Conservation (phyloP, 2,888 invertebrate genomes). For the Rhamnusium bicolor region DNA sequence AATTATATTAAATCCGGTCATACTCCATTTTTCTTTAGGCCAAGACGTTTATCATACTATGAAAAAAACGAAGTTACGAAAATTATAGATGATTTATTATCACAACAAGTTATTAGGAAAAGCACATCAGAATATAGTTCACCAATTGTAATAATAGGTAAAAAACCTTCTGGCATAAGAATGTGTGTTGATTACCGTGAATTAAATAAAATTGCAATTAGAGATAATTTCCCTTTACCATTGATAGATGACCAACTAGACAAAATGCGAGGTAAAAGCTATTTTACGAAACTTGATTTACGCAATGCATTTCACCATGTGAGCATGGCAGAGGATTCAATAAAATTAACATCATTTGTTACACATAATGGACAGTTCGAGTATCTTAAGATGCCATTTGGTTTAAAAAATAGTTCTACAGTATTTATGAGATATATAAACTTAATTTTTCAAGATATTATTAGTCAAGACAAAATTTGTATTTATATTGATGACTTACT, state of each 20-base stretch:
- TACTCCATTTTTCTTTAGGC: conserved; percentile 34
- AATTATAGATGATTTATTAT: conserved; percentile 39
- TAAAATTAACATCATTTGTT: conserved; percentile 58
- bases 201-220: conserved; percentile 54
- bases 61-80: conserved; percentile 39
- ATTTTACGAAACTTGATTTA: conserved; percentile 3
- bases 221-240: conserved; percentile 10
- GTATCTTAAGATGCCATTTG: conserved; percentile 58
- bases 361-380: conserved; percentile 58
- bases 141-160: conserved; percentile 30
- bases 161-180: conserved; percentile 34
- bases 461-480: background rate
- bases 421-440: conserved; percentile 43
- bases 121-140: conserved; percentile 35
- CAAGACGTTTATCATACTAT: conserved; percentile 34
- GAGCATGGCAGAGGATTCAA: background rate
- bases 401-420: conserved; percentile 52
- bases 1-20: conserved; percentile 14
- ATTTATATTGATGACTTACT: conserved; percentile 23
- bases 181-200: conserved; percentile 53
- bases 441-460: conserved; percentile 2
- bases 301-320: conserved; percentile 5
- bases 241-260: conserved; percentile 25
- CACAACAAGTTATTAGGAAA: conserved; percentile 29
- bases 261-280: background rate